These are phyloP conservation scores for Hypsibius dujardini DNA, from an alignment of 1,140 invertebrate species.

Conservation along the genomic window DNA sequence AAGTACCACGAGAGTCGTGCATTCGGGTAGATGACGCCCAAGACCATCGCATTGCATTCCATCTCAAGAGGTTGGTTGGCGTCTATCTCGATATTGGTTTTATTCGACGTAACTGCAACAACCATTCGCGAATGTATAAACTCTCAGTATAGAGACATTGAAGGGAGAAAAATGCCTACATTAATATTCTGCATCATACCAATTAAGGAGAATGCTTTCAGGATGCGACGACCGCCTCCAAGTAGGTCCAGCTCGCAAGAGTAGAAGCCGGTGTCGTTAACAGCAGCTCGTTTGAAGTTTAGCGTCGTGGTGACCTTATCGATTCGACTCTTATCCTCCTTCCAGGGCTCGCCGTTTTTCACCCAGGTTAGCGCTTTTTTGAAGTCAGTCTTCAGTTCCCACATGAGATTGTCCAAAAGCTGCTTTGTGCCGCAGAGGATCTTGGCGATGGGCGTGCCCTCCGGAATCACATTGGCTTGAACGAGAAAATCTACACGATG, in stretches of 20 bases:
- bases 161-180: background rate
- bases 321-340: constrained; percentile 4
- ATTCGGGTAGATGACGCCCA: background rate
- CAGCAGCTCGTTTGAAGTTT: background rate
- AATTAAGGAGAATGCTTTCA: constrained; percentile 8
- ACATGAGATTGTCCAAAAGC: constrained; percentile 3
- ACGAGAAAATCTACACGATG: background rate
- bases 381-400: background rate
- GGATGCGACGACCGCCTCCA: background rate
- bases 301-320: background rate
- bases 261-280: constrained; percentile 3
- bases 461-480: background rate
- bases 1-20: constrained; percentile 11
- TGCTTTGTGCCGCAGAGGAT: background rate
- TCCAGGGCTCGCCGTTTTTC: background rate
- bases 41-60: background rate
- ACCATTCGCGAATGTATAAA: background rate
- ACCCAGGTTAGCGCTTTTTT: background rate
- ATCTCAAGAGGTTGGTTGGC: background rate
- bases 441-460: background rate
- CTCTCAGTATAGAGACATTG: background rate
- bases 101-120: background rate
- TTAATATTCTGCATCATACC: constrained; percentile 12
- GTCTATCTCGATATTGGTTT: background rate
- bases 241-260: constrained; percentile 14